Percentiles rank a stretch among this genome's conserved stretches.
These are phyloP conservation scores for Maniola jurtina DNA, from an alignment of 1,140 invertebrate genomes.

Conservation along the genomic window DNA sequence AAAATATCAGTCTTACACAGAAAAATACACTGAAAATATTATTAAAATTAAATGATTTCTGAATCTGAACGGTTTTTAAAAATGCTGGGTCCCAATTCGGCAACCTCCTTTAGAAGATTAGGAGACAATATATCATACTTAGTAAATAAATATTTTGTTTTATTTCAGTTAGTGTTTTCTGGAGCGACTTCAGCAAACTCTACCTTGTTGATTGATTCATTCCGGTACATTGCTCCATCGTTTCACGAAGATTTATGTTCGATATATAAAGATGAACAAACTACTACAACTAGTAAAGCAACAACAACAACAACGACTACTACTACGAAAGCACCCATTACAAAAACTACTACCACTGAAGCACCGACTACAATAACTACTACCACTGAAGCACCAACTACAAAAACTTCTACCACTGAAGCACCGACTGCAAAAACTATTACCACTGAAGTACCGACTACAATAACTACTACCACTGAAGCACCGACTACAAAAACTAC, in stretches of 20 bases:
- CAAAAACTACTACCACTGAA: not conserved
- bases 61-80: too few relatives aligned
- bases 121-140: too few relatives aligned
- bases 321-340: not conserved
- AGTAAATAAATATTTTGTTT: not conserved
- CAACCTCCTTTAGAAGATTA: too few relatives aligned
- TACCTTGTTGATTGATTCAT: conserved; percentile 30
- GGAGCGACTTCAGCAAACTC: conserved; percentile 20
- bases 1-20: too few relatives aligned
- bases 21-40: too few relatives aligned
- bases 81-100: too few relatives aligned
- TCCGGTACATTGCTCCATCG: conserved; percentile 32
- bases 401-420: not conserved
- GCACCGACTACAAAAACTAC: too few relatives aligned
- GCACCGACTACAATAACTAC: conserved; percentile 5
- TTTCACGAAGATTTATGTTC: conserved; percentile 21
- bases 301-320: not conserved
- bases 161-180: conserved; percentile 33
- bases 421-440: not conserved
- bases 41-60: too few relatives aligned
- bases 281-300: not conserved
- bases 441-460: too few relatives aligned
- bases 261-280: conserved; percentile 23
- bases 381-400: not conserved
- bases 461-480: too few relatives aligned